Evolutionary conservation across 2,113 vertebrate species (phyloP).

Genomic region (Sarotherodon lohbergeri): DNA sequence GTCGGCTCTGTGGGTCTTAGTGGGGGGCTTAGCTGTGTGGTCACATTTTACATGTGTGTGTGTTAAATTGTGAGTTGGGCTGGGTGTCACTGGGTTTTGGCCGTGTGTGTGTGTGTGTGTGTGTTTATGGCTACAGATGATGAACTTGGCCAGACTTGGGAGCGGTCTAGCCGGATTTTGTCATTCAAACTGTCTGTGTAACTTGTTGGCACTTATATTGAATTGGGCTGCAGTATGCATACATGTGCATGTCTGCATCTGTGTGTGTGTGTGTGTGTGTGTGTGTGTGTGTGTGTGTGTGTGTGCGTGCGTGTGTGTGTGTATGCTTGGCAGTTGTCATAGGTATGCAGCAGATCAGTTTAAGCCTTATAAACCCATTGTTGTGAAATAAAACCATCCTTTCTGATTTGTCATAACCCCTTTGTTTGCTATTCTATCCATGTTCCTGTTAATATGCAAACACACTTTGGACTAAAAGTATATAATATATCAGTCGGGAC

Average conservation of each 20-base stretch:
- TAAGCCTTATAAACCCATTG: slow-evolving; percentile 60
- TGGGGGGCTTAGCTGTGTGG: slow-evolving; percentile 59
- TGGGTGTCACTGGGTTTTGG: slow-evolving; percentile 21
- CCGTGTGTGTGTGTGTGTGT: neutral
- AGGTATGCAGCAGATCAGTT: slow-evolving; percentile 64
- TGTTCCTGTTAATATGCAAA: slow-evolving; percentile 18
- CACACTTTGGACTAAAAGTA: slow-evolving; percentile 4
- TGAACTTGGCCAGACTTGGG: slow-evolving; percentile 35
- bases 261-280: neutral
- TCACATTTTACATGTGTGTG: slow-evolving; percentile 43
- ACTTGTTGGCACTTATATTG: slow-evolving; percentile 40
- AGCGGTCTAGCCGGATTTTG: slow-evolving; percentile 40
- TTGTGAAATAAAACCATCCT: slow-evolving; percentile 47
- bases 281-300: neutral
- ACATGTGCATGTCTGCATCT: slow-evolving; percentile 12
- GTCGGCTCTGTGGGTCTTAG: slow-evolving; percentile 24
- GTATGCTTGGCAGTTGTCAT: slow-evolving; percentile 29
- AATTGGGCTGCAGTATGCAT: neutral
- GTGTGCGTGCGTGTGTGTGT: neutral
- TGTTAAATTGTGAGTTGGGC: slow-evolving; percentile 40
- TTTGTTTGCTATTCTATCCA: slow-evolving; percentile 31
- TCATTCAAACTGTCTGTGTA: neutral
- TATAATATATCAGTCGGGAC: neutral
- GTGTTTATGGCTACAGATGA: neutral
- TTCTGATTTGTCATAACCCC: slow-evolving; percentile 32